Evolutionary conservation across 2,113 vertebrate species (phyloP).

Genomic region (Istiophorus platypterus): DNA sequence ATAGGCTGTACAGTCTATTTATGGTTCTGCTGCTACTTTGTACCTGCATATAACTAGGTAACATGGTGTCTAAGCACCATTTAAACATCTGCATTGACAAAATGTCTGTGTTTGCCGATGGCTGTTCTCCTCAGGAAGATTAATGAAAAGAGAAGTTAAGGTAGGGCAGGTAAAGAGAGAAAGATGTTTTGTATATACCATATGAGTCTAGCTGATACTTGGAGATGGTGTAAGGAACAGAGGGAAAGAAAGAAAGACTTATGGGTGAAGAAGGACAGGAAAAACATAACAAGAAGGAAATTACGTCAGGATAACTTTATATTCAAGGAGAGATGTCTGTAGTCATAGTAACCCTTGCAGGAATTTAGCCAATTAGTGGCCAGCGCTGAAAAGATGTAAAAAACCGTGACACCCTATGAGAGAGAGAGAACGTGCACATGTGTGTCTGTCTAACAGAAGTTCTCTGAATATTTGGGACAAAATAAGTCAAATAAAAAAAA

Average conservation of each 20-base stretch:
- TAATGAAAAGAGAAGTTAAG: conserved; percentile 50
- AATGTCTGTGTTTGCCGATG: conserved; percentile 58
- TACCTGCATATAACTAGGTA: conserved; percentile 45
- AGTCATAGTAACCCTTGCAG: conserved; percentile 64
- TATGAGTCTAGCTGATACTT: not conserved
- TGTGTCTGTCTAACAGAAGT: conserved; percentile 10
- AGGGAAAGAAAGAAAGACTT: not conserved
- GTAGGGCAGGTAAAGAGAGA: not conserved
- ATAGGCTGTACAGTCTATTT: conserved; percentile 40
- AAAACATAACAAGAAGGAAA: conserved; percentile 47
- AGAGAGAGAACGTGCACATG: conserved; percentile 24
- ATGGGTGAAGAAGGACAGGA: conserved; percentile 10
- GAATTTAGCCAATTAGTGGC: conserved; percentile 66
- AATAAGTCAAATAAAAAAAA: conserved; percentile 27
- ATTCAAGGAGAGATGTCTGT: conserved; percentile 53
- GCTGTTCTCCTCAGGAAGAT: conserved; percentile 35
- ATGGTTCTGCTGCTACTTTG: conserved; percentile 44
- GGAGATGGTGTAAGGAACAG: not conserved
- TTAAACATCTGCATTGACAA: conserved; percentile 66
- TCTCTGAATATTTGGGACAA: conserved; percentile 6
- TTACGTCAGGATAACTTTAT: conserved; percentile 52
- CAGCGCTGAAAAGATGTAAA: conserved; percentile 54
- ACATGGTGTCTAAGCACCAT: conserved; percentile 42
- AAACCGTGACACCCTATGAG: conserved; percentile 27
- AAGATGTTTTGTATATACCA: conserved; percentile 20